Evolutionary conservation across 2,888 invertebrate genomes (phyloP).

Genomic region (Epinotia bilunana): DNA sequence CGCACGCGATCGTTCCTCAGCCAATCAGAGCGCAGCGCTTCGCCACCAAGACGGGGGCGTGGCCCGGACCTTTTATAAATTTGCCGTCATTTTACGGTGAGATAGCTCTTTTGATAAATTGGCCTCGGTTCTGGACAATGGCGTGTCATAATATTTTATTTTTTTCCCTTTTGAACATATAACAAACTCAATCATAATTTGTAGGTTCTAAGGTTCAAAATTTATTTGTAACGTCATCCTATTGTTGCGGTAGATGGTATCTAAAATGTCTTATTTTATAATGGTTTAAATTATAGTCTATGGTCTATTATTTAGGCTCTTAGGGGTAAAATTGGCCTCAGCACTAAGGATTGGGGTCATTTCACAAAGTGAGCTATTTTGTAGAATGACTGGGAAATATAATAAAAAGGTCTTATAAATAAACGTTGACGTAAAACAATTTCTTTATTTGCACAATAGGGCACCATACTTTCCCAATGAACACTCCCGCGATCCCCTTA

Average conservation of each 20-base stretch:
- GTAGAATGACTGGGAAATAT: constrained; percentile 8
- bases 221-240: background rate
- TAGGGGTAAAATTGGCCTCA: constrained; percentile 47
- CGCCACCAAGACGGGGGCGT: constrained; percentile 49
- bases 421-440: background rate
- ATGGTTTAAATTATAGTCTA: constrained; percentile 45
- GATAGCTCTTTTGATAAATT: constrained; percentile 50
- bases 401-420: background rate
- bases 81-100: constrained; percentile 42
- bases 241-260: constrained; percentile 37
- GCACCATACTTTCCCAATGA: background rate
- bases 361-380: constrained; percentile 28
- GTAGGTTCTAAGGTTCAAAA: background rate
- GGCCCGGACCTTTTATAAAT: constrained; percentile 43
- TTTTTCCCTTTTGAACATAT: constrained; percentile 34
- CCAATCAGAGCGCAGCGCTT: constrained; percentile 48
- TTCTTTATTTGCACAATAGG: background rate
- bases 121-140: constrained; percentile 44
- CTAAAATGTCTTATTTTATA: constrained; percentile 43
- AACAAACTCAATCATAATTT: constrained; percentile 1
- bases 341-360: constrained; percentile 22
- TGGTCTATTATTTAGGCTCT: constrained; percentile 49
- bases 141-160: constrained; percentile 51
- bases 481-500: background rate
- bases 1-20: constrained; percentile 47